Conservation (phyloP, 2,888 invertebrate species). For the Apamea epomidion region DNA sequence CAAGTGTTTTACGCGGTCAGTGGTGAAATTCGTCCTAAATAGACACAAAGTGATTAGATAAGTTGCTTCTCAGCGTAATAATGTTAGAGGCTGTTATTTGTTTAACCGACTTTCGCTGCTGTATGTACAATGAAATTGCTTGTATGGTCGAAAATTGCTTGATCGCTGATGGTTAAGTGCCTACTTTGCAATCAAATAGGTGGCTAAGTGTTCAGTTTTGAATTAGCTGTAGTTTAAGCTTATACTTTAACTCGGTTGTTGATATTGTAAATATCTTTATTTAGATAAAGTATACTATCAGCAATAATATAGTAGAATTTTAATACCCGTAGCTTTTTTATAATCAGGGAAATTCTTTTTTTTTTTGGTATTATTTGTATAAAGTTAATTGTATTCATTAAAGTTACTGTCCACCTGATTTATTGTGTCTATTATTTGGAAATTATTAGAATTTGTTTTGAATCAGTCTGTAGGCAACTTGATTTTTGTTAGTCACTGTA, state of each 20-base stretch:
- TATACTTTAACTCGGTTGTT: conserved; percentile 32
- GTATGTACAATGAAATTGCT: not conserved
- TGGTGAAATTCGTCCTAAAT: not conserved
- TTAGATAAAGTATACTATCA: conserved; percentile 34
- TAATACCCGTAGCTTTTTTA: conserved; percentile 51
- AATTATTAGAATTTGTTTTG: not conserved
- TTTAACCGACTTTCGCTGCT: conserved; percentile 11
- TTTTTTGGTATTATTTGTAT: not conserved
- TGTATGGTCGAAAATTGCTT: conserved; percentile 15
- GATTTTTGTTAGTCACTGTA: no score
- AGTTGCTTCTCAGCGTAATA: not conserved
- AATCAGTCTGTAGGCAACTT: not conserved
- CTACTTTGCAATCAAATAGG: conserved; percentile 37
- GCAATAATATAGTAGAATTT: conserved; percentile 54
- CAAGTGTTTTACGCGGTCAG: no score
- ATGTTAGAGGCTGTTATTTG: not conserved
- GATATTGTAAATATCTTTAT: conserved; percentile 60
- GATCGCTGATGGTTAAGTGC: conserved; percentile 27
- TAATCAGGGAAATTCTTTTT: conserved; percentile 64
- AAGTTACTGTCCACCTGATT: not conserved
- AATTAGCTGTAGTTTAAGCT: conserved; percentile 28
- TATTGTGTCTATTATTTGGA: not conserved
- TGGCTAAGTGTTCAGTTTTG: conserved; percentile 14
- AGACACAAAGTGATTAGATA: not conserved
- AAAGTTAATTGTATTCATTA: not conserved